Percentiles rank a stretch among this genome's conserved stretches.
phyloP scores from a whole-genome alignment of 1,140 invertebrate species.

The Lepidurus apus region DNA sequence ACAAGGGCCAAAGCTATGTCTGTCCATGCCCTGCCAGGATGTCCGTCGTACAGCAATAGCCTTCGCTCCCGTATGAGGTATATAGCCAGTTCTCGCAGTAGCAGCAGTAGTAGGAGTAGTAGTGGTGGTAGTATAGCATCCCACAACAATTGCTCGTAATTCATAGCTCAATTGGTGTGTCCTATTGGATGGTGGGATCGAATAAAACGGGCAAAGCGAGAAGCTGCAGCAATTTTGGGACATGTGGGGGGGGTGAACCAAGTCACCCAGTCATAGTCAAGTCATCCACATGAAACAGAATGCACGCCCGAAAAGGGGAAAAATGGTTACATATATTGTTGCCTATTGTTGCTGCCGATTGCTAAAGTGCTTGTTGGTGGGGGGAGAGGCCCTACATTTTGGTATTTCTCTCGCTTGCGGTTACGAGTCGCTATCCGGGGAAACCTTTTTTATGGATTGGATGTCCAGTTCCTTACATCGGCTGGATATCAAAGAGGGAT shows the following conservation, averaged over 20 bases:
- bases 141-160: constrained; percentile 21
- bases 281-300: background rate
- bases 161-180: constrained; percentile 21
- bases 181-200: background rate
- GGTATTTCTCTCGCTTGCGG: background rate
- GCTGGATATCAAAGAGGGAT: background rate
- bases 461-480: constrained; percentile 8
- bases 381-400: background rate
- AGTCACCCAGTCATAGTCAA: background rate
- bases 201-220: background rate
- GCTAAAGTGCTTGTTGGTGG: constrained; percentile 9
- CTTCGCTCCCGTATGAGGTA: background rate
- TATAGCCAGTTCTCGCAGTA: no score
- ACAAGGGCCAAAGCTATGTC: constrained; percentile 17
- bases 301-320: background rate
- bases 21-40: background rate
- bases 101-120: no score
- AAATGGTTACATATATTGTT: constrained; percentile 4
- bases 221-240: constrained; percentile 5
- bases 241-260: background rate
- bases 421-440: background rate
- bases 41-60: background rate
- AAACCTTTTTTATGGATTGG: constrained; percentile 19
- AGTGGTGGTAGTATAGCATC: background rate
- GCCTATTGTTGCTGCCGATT: background rate